A percentile compares a stretch with the other conserved stretches of the same genome.
Evolutionary conservation across 2,888 invertebrate genomes (phyloP).

Genomic region (Drosophila flavopinicola): DNA sequence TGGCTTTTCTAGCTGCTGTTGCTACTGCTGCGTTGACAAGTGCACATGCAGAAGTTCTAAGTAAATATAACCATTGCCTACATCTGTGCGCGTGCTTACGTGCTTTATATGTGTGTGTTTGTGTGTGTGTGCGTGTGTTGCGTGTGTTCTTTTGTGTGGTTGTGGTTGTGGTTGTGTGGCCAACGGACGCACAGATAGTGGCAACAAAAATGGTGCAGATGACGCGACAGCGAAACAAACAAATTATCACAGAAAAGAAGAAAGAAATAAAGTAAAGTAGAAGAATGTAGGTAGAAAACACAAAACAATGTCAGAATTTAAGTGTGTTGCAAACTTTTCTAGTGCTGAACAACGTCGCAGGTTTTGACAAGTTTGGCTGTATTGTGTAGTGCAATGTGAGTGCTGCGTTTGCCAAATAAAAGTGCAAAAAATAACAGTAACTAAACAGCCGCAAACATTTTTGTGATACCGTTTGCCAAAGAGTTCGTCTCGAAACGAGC

Average conservation of each 20-base stretch:
- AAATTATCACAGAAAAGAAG: conserved; percentile 60
- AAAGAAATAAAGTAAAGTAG: conserved; percentile 33
- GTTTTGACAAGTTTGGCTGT: conserved; percentile 26
- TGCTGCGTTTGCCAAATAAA: conserved; percentile 39
- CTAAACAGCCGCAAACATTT: conserved; percentile 34
- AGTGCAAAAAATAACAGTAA: conserved; percentile 32
- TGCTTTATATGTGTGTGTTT: conserved; percentile 21
- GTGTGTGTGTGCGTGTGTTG: conserved; percentile 18
- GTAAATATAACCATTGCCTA: conserved; percentile 49
- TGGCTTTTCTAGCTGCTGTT: conserved; percentile 29
- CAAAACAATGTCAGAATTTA: conserved; percentile 54
- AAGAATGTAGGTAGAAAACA: conserved; percentile 41
- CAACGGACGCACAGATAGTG: conserved; percentile 50
- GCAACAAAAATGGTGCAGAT: conserved; percentile 40
- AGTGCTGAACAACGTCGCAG: conserved; percentile 36
- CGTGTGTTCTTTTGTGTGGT: conserved; percentile 20
- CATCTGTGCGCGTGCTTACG: conserved; percentile 51
- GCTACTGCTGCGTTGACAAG: conserved; percentile 27
- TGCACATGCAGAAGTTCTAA: conserved; percentile 63
- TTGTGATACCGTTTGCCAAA: conserved; percentile 7
- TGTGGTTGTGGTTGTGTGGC: conserved; percentile 26
- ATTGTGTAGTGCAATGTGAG: conserved; percentile 47
- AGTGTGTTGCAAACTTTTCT: conserved; percentile 13
- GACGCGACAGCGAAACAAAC: conserved; percentile 68
- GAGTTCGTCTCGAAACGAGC: no score